Conservation (phyloP, 1,140 invertebrate species). For the Neelides sp. region DNA sequence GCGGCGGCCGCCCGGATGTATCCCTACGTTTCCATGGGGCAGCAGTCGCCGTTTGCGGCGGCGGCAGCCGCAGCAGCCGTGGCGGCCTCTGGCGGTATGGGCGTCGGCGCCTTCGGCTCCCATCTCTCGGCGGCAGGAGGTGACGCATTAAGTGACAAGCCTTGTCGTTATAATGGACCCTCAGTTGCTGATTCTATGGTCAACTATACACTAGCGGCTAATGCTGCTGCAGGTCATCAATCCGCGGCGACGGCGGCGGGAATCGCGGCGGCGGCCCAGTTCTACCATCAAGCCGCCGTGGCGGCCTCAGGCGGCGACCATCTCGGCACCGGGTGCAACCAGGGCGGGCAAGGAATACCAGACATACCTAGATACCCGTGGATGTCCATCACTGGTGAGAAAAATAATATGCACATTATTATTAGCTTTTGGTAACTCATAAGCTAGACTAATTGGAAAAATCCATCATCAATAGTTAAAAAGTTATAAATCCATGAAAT, state of each 20-base stretch:
- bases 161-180: conserved; percentile 58
- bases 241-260: conserved; percentile 57
- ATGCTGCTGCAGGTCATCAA: conserved; percentile 36
- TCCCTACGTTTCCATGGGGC: conserved; percentile 53
- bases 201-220: conserved; percentile 45
- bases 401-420: too few relatives aligned
- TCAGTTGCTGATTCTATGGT: conserved; percentile 61
- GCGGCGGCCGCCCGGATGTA: conserved; percentile 47
- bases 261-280: conserved; percentile 61
- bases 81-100: conserved; percentile 33
- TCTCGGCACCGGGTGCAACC: conserved; percentile 16
- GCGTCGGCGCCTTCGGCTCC: conserved; percentile 44
- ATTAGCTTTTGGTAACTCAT: too few relatives aligned
- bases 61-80: conserved; percentile 42
- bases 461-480: too few relatives aligned
- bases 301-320: conserved; percentile 42
- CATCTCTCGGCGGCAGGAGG: conserved; percentile 45
- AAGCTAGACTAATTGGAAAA: too few relatives aligned
- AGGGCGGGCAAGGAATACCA: conserved; percentile 31
- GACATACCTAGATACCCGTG: conserved; percentile 81
- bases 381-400: conserved; percentile 92
- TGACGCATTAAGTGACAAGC: conserved; percentile 49
- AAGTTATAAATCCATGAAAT: too few relatives aligned
- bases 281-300: conserved; percentile 64
- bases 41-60: conserved; percentile 54